These are phyloP conservation scores for Carassius carassius DNA, from an alignment of 2,113 vertebrate genomes.

Conservation along the genomic window DNA sequence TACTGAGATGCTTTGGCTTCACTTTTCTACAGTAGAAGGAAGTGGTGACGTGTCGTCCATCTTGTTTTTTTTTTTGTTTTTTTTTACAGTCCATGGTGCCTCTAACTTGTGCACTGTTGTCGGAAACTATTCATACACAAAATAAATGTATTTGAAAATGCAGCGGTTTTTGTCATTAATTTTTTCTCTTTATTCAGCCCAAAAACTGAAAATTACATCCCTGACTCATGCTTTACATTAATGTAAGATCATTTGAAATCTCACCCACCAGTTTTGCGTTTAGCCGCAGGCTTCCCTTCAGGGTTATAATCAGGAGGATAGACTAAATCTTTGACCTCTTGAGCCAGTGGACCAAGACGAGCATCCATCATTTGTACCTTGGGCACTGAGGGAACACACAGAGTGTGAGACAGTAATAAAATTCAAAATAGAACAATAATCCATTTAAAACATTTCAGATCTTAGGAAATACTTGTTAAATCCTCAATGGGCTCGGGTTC, in stretches of 20 bases:
- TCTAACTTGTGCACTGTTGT: neutral
- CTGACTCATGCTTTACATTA: neutral
- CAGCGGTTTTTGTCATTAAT: neutral
- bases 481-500: constrained; percentile 88
- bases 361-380: constrained; percentile 84
- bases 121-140: neutral
- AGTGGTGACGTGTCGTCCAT: no score
- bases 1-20: no score
- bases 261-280: constrained; percentile 81
- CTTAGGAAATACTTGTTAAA: constrained; percentile 83
- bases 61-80: no score
- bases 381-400: constrained; percentile 78
- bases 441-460: neutral
- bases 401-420: neutral
- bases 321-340: constrained; percentile 91
- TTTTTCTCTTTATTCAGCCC: neutral
- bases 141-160: neutral
- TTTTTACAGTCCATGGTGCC: no score
- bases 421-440: neutral
- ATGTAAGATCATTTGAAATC: neutral
- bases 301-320: constrained; percentile 88
- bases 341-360: constrained; percentile 81
- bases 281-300: constrained; percentile 74
- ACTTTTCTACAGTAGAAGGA: no score
- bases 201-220: neutral